A percentile compares a stretch with the other conserved stretches of the same genome.
Evolutionary conservation across 2,888 invertebrate species (phyloP).

Genomic region (Pachycephus smyrnensis): DNA sequence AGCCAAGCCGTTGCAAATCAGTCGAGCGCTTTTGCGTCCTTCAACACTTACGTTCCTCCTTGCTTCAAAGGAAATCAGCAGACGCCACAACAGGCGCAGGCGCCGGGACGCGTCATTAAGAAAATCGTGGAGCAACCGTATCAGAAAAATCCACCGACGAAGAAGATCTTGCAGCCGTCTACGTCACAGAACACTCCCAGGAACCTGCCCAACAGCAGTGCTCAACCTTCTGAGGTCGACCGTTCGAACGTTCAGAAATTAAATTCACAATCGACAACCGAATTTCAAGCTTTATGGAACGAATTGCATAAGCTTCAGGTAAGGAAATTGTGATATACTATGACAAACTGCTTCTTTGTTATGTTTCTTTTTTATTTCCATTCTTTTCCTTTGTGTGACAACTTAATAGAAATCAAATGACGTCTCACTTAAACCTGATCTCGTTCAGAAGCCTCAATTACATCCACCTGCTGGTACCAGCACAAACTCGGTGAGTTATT

Average conservation of each 20-base stretch:
- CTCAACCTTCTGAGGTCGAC: background rate
- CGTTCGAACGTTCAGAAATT: background rate
- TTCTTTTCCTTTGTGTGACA: background rate
- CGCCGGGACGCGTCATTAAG: slow-evolving; percentile 32
- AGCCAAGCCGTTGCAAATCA: slow-evolving; percentile 22
- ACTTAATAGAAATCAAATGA: slow-evolving; percentile 2
- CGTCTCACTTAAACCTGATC: background rate
- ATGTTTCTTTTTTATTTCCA: background rate
- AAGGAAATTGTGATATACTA: background rate
- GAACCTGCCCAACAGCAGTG: background rate
- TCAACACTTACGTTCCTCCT: slow-evolving; percentile 24
- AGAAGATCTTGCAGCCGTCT: background rate
- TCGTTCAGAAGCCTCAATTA: background rate
- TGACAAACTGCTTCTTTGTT: background rate
- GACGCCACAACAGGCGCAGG: slow-evolving; percentile 8
- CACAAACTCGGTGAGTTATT: background rate
- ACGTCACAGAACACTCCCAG: background rate
- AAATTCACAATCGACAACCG: slow-evolving; percentile 36
- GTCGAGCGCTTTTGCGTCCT: slow-evolving; percentile 39
- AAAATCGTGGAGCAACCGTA: slow-evolving; percentile 29
- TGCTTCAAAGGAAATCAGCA: slow-evolving; percentile 26
- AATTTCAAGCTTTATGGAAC: slow-evolving; percentile 65
- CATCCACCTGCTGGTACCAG: background rate
- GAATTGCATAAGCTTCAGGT: slow-evolving; percentile 57
- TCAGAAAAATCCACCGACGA: slow-evolving; percentile 7